Conservation (phyloP, 2,113 vertebrate genomes). For the Periophthalmus modestus region DNA sequence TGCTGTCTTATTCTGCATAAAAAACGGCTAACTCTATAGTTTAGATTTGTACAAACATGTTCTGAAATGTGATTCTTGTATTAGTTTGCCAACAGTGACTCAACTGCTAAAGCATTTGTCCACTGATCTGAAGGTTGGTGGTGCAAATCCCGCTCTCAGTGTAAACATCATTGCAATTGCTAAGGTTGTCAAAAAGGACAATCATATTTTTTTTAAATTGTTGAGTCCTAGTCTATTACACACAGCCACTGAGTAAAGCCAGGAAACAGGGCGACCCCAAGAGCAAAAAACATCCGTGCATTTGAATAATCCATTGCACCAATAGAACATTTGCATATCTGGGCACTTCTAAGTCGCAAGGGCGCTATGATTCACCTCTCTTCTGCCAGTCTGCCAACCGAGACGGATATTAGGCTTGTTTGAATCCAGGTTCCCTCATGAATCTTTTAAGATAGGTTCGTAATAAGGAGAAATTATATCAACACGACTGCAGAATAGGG, state of each 20-base stretch:
- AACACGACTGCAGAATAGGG: not conserved
- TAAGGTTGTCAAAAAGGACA: no score
- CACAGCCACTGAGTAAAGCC: not conserved
- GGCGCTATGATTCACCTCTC: conserved; percentile 65
- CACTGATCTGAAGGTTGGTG: no score
- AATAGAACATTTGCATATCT: conserved; percentile 67
- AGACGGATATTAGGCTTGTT: conserved; percentile 58
- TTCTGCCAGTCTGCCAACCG: conserved; percentile 40
- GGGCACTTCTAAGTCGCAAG: conserved; percentile 59
- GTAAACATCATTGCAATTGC: no score
- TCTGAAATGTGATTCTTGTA: no score
- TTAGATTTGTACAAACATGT: no score
- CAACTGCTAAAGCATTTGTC: no score
- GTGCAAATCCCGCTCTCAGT: no score
- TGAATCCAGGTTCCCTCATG: conserved; percentile 51
- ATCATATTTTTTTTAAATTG: no score
- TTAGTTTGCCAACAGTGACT: no score
- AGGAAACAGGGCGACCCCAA: conserved; percentile 37
- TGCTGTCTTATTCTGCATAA: no score
- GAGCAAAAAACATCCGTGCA: conserved; percentile 46
- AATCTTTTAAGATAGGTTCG: conserved; percentile 53
- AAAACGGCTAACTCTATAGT: no score
- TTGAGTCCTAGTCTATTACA: no score
- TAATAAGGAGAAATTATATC: conserved; percentile 17
- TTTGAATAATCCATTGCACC: conserved; percentile 70